Evolutionary conservation across 2,888 invertebrate species (phyloP).

Genomic region (Drosophila demipolita): DNA sequence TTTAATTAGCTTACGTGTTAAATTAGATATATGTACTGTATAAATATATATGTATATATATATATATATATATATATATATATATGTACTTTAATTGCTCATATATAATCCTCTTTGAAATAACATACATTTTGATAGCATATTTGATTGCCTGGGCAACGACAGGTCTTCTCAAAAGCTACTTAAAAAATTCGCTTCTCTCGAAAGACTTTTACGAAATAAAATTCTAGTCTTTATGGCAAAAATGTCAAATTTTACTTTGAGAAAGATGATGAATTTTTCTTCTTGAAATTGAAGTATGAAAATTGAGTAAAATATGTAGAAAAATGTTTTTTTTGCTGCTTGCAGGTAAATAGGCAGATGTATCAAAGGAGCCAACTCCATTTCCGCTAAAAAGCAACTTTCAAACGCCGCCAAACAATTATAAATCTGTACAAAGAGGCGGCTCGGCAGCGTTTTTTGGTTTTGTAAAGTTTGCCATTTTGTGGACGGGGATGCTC

Average conservation of each 20-base stretch:
- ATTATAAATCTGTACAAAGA: slow-evolving; percentile 60
- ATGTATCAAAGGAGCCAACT: slow-evolving; percentile 9
- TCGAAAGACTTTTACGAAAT: neutral
- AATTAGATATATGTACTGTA: neutral
- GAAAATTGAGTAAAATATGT: neutral
- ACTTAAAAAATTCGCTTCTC: neutral
- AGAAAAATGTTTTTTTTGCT: slow-evolving; percentile 6
- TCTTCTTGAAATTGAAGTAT: neutral
- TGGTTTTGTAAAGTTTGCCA: slow-evolving; percentile 46
- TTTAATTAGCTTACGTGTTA: neutral
- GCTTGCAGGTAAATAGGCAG: slow-evolving; percentile 15
- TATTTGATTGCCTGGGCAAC: neutral
- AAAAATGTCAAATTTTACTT: too few species aligned
- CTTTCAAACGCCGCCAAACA: slow-evolving; percentile 26
- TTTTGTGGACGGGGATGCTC: slow-evolving; percentile 22
- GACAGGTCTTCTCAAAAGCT: neutral
- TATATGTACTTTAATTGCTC: neutral
- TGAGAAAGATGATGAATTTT: too few species aligned
- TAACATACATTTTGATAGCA: neutral
- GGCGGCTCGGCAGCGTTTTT: slow-evolving; percentile 28
- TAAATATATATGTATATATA: neutral
- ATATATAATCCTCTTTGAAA: slow-evolving; percentile 14
- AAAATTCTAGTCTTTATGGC: neutral
- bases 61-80: neutral
- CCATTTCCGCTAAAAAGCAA: neutral